Percentiles rank a stretch among this genome's conserved stretches.
Evolutionary conservation across 2,113 vertebrate species (phyloP).

Genomic region (Hemicordylus capensis): DNA sequence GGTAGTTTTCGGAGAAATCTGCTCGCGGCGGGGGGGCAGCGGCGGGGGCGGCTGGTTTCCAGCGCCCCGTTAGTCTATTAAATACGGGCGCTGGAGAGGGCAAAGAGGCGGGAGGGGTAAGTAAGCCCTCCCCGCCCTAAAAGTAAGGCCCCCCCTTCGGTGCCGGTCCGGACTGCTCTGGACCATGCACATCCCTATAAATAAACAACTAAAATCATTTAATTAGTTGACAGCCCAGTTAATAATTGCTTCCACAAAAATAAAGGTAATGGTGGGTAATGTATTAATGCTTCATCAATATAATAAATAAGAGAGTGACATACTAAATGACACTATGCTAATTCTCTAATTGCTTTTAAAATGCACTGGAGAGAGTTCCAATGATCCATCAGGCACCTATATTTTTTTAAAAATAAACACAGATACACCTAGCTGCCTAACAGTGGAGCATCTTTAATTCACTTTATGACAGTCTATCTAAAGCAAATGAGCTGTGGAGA

Average conservation of each 20-base stretch:
- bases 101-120: too few species aligned
- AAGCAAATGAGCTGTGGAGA: slow-evolving; percentile 62
- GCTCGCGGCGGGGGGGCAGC: too few species aligned
- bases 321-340: slow-evolving; percentile 29
- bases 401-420: slow-evolving; percentile 21
- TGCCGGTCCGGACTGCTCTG: too few species aligned
- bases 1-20: too few species aligned
- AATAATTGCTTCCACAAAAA: not conserved
- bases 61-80: too few species aligned
- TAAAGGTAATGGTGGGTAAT: slow-evolving; percentile 9
- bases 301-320: slow-evolving; percentile 17
- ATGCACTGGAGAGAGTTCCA: slow-evolving; percentile 43
- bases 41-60: too few species aligned
- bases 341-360: slow-evolving; percentile 34
- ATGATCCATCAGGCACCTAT: slow-evolving; percentile 48
- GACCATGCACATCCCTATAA: too few species aligned
- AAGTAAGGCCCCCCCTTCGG: too few species aligned
- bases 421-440: not conserved
- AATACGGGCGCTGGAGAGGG: too few species aligned
- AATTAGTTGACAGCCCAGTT: not conserved
- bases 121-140: too few species aligned
- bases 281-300: slow-evolving; percentile 26
- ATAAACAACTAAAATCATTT: not conserved
- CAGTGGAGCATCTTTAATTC: slow-evolving; percentile 29
- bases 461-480: slow-evolving; percentile 31